Base-by-base conservation (phyloP, 35 echinoderm and acorn worm species). In the Lytechinus pictus region DNA sequence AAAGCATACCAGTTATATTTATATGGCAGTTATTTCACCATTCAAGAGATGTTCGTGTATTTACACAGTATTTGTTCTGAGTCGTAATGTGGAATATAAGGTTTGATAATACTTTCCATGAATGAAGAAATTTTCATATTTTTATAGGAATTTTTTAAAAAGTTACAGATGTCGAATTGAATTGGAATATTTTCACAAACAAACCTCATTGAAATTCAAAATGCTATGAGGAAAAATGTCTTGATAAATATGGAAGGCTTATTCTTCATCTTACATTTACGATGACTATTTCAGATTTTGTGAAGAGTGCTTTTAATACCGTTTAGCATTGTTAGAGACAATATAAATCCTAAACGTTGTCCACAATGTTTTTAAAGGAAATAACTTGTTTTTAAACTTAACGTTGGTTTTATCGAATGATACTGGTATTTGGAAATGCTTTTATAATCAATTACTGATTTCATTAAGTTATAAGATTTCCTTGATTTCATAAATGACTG, bases 201-300 rank as follows among this genome's bases (percentile, higher is more conserved):
- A 79, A 79, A 79, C 66, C 66, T 79, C 19, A 79, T 79, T 79
- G n/a, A 4, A 79, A 79, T 4, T 5, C 19, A 79, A n/a, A 7
- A 5, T 79, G 66, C 21, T 79, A 24, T 79, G 66, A n/a, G 19
- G 6, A 5, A 44, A 24, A 79, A 79, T 79, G 66, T 79, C 12
- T 27, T 79, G 19, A 79, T 79, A 5, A 3, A 79, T 79, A 79
- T 4, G 19, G 16, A n/a, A 79, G 19, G 19, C 16, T 79, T 24
- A 79, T 79, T 79, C 66, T 79, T 5, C 19, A 79, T 79, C 66
- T 79, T 79, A 79, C 6, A n/a, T 79, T 19, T 5, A 24, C 19
- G n/a, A 79, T 79, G 66, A 79, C 66, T n/a, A 79, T 79, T 79
- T 79, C 66, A 79, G 66, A 79, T 79, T n/a, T 58, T n/a, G 66